Conservation (phyloP, 2,888 invertebrate species). For the Sericinus montela region DNA sequence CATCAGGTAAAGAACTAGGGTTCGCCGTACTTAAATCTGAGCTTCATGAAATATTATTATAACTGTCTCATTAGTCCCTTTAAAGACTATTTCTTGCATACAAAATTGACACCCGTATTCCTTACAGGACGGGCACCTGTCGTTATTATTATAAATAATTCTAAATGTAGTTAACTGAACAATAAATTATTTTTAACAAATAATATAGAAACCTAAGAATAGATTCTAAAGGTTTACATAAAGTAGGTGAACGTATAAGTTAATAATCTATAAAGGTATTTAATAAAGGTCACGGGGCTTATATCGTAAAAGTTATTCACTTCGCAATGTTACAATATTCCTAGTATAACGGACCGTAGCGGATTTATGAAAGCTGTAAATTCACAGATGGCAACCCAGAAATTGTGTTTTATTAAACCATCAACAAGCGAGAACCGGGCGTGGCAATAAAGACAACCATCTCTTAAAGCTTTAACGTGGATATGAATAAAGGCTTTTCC, state of each 20-base stretch:
- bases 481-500: constrained; percentile 3
- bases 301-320: background rate
- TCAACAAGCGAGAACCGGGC: constrained; percentile 7
- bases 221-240: background rate
- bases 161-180: background rate
- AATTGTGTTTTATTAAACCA: constrained; percentile 12
- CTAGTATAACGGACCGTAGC: background rate
- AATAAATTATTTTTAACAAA: background rate
- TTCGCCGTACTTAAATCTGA: too few relatives aligned
- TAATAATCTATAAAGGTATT: constrained; percentile 2
- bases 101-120: too few relatives aligned
- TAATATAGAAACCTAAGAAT: background rate
- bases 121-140: too few relatives aligned
- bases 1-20: too few relatives aligned
- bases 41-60: too few relatives aligned
- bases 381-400: constrained; percentile 12
- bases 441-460: constrained; percentile 8
- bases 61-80: too few relatives aligned
- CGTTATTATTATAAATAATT: too few relatives aligned
- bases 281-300: constrained; percentile 4
- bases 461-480: background rate
- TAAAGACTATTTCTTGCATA: too few relatives aligned
- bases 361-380: constrained; percentile 22
- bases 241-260: background rate
- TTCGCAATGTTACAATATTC: background rate